Base-by-base conservation (phyloP, 2,888 invertebrate genomes). In the Apodemia duryi region DNA sequence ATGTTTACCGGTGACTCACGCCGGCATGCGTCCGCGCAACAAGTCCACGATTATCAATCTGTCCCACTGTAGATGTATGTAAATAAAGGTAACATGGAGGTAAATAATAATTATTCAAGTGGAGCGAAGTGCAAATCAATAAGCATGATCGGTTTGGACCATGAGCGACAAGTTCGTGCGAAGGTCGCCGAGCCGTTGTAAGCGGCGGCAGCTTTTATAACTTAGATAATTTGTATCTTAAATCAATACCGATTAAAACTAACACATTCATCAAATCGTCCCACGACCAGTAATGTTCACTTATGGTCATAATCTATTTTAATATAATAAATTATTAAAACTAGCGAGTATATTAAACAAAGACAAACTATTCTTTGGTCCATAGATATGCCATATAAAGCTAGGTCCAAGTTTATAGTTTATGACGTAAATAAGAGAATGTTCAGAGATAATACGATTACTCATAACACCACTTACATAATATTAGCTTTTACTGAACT, bases 1-100 rank as follows among this genome's bases (percentile, higher is more conserved):
- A 82, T 83, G 83, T 83, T 82, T 82, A 77, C 81, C 79, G 84
- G 80, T 91, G 91, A 91, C 83, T 91, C 91, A 91, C 77, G 74
- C 72, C 79, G 80, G 81, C 81, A 83, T 83, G 90, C 90, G 89
- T 88, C 82, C 86, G 88, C 81, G 88, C 87, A 86, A 78, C 75
- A 74, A 84, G 49, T n/a, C 49, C 77, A 76, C 81, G 83, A 86
- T 86, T 84, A 87, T 84, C 84, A 80, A 75, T 68, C 74, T 83
- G 83, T 84, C 82, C 83, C 80, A 82, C 78, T 77, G 77, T 77
- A 78, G 74, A 77, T 83, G 84, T 84, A 82, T 82, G 85, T 84
- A 82, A 83, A 85, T 84, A 83, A 82, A 84, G 81, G 78, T 85
- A 85, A 85, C 87, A 85, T 84, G 75, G 79, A 86, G 83, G 86